Percentiles rank a stretch among this genome's conserved stretches.
Evolutionary conservation across 2,797 vertebrate species (phyloP).

Genomic region (Spatula clypeata): DNA sequence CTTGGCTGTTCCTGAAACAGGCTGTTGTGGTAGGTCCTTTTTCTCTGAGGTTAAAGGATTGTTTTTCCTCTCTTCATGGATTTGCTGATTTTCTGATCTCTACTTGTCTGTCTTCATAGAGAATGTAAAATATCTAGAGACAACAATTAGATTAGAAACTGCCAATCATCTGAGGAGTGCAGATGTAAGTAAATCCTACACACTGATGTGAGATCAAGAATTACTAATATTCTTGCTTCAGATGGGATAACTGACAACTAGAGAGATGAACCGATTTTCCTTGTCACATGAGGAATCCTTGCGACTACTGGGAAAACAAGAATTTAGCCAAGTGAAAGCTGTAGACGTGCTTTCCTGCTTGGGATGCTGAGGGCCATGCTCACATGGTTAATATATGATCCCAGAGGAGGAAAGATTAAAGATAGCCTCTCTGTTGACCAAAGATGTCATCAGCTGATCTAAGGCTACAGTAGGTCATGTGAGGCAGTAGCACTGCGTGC

Average conservation of each 20-base stretch:
- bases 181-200: background rate
- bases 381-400: background rate
- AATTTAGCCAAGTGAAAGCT: background rate
- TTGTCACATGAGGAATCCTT: background rate
- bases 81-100: background rate
- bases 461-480: background rate
- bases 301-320: background rate
- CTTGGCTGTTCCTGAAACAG: background rate
- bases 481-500: background rate
- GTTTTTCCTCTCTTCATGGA: background rate
- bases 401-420: constrained; percentile 19
- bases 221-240: background rate
- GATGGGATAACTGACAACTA: background rate
- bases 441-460: constrained; percentile 56
- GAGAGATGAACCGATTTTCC: background rate
- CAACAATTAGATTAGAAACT: background rate
- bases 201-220: background rate
- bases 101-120: background rate
- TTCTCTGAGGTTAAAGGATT: background rate
- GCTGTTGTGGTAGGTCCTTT: background rate
- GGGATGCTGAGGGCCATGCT: background rate
- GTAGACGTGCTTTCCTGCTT: background rate
- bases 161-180: background rate
- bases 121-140: background rate
- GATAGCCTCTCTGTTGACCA: background rate